These are phyloP conservation scores for Drosophila athabasca DNA, from an alignment of 1,140 invertebrate genomes.

Conservation along the genomic window DNA sequence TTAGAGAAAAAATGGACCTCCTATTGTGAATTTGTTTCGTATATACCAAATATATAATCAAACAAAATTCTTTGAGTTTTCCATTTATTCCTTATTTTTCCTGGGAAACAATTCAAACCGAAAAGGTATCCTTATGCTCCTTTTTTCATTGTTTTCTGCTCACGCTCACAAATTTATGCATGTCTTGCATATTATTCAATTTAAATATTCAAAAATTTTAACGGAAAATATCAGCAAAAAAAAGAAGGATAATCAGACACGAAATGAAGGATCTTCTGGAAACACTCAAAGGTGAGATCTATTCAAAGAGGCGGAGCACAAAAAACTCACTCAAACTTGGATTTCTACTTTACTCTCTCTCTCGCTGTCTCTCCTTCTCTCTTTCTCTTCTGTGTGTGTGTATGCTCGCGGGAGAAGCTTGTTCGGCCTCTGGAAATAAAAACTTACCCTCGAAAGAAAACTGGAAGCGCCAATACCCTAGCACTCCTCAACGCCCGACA, in stretches of 20 bases:
- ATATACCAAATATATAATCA: conserved; percentile 60
- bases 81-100: not conserved
- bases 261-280: conserved; percentile 31
- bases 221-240: conserved; percentile 59
- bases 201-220: conserved; percentile 51
- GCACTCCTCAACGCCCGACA: conserved; percentile 17
- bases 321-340: conserved; percentile 43
- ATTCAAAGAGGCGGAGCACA: conserved; percentile 56
- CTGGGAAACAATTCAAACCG: not conserved
- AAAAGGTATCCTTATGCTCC: conserved; percentile 3
- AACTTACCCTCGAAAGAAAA: conserved; percentile 57
- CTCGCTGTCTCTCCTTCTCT: not conserved
- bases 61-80: conserved; percentile 48
- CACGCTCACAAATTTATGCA: conserved; percentile 7
- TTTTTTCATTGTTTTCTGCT: too few species aligned
- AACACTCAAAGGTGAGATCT: conserved; percentile 19
- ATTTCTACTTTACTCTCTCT: not conserved
- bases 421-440: conserved; percentile 31
- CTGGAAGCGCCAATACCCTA: conserved; percentile 52
- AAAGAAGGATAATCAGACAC: conserved; percentile 28
- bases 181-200: conserved; percentile 25
- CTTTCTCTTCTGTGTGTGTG: not conserved
- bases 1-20: not conserved
- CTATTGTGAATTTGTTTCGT: conserved; percentile 75
- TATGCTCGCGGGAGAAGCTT: conserved; percentile 22